Base-by-base conservation (phyloP, 37 sponge, comb jelly and placozoan species). In the Dysidea cf. avara region DNA sequence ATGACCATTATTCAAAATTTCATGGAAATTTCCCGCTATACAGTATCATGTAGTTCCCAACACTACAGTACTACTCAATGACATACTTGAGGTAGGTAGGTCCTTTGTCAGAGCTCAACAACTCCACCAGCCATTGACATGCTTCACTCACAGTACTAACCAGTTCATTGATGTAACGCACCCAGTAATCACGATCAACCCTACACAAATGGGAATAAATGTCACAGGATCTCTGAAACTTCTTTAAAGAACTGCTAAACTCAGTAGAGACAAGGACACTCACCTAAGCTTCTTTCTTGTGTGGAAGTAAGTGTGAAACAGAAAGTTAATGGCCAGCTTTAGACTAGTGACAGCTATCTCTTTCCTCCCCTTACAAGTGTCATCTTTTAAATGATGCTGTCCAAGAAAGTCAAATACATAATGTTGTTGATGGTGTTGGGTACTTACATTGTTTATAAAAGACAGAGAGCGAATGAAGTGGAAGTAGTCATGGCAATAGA, bases 401-500 rank as follows among this genome's bases (percentile, higher is more conserved):
- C 14, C 7, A 14, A 70, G 39, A 35, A 2, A 34, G 2, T n/a
- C 20, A 11, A 56, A 13, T 40, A 33, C 34, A n/a, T n/a, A n/a
- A n/a, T n/a, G n/a, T n/a, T n/a, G n/a, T n/a, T n/a, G n/a, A n/a
- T n/a, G n/a, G n/a, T n/a, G n/a, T n/a, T 0, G 21, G n/a, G 3
- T 14, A 60, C 92, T 65, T 24, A 87, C 93, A 31, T 30, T 39
- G 57, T 92, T 96, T 31, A 55, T 47, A 31, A 62, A 43, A 1
- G 63, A 70, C 26, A 96, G 78, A 25, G 74, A 64, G 18, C 46
- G 47, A 16, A 96, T 74, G 46, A 96, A 92, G 28, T 71, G 39
- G 63, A 88, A 91, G 69, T 96, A 96, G 38, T 89, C 90, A 0
- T 55, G 66, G 38, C 84, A 91, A 68, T 85, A 96, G 35, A 96